A percentile compares a stretch with the other conserved stretches of the same genome.
phyloP scores from a whole-genome alignment of 2,797 vertebrate genomes.

The Melanotaenia parkinsoni region DNA sequence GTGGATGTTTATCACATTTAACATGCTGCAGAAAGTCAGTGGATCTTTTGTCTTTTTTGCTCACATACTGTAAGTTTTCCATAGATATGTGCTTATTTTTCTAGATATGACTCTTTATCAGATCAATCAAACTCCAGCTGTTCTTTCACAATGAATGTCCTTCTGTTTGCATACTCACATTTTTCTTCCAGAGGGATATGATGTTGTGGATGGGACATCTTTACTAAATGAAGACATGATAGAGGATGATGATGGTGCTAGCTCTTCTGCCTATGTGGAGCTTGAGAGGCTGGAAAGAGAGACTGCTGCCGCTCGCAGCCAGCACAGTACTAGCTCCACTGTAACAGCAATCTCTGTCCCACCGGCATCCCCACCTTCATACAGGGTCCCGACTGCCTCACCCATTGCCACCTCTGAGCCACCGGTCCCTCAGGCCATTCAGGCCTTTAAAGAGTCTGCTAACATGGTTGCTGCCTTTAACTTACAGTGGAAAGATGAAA shows the following conservation, averaged over 20 bases:
- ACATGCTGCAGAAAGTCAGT: not conserved
- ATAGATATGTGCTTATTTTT: conserved; percentile 73
- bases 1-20: not conserved
- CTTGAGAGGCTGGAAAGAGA: conserved; percentile 85
- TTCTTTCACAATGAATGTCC: conserved; percentile 83
- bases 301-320: conserved; percentile 84
- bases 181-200: conserved; percentile 89
- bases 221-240: conserved; percentile 89
- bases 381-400: conserved; percentile 76
- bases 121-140: conserved; percentile 78
- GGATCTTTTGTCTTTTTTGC: conserved; percentile 50
- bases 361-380: conserved; percentile 81
- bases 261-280: conserved; percentile 87
- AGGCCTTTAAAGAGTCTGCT: conserved; percentile 88
- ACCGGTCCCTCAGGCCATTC: conserved; percentile 84
- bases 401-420: conserved; percentile 77
- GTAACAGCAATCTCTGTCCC: conserved; percentile 87
- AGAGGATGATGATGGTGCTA: conserved; percentile 87
- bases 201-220: conserved; percentile 86
- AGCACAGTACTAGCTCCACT: conserved; percentile 88
- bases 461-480: conserved; percentile 88
- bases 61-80: conserved; percentile 81
- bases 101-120: conserved; percentile 57
- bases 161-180: conserved; percentile 84
- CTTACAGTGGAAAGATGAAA: conserved; percentile 88